A percentile compares a stretch with the other conserved stretches of the same genome.
These are phyloP conservation scores for Drosophila greeni DNA, from an alignment of 2,888 invertebrate species.

Conservation along the genomic window DNA sequence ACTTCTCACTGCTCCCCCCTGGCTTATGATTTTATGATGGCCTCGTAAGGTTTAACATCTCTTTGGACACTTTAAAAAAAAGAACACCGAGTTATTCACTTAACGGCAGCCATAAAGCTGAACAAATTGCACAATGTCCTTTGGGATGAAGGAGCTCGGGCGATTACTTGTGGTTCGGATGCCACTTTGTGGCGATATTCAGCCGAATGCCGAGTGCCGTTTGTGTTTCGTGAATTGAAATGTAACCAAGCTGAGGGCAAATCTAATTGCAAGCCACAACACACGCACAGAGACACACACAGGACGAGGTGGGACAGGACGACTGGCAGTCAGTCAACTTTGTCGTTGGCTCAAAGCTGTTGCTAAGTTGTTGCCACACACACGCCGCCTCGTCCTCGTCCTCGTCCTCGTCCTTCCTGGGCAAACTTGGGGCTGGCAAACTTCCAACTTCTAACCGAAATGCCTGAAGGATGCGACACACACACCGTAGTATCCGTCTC, in stretches of 20 bases:
- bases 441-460: conserved; percentile 31
- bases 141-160: neutral
- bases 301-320: neutral
- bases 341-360: conserved; percentile 47
- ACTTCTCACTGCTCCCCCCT: too few species aligned
- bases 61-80: conserved; percentile 2
- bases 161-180: conserved; percentile 8
- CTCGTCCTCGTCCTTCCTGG: neutral
- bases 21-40: conserved; percentile 3
- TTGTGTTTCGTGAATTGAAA: conserved; percentile 15
- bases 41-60: conserved; percentile 11
- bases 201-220: conserved; percentile 1
- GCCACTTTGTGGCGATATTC: conserved; percentile 9
- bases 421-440: conserved; percentile 16
- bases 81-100: conserved; percentile 6
- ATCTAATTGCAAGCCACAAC: conserved; percentile 42
- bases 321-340: conserved; percentile 30
- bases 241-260: conserved; percentile 21
- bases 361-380: conserved; percentile 48
- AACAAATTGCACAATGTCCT: conserved; percentile 8
- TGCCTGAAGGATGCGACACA: conserved; percentile 28
- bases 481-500: conserved; percentile 1
- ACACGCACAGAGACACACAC: neutral
- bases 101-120: conserved; percentile 11
- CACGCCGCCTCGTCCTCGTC: too few species aligned